Conservation (phyloP, 2,888 invertebrate species). For the Hydroisotoma schaefferi region DNA sequence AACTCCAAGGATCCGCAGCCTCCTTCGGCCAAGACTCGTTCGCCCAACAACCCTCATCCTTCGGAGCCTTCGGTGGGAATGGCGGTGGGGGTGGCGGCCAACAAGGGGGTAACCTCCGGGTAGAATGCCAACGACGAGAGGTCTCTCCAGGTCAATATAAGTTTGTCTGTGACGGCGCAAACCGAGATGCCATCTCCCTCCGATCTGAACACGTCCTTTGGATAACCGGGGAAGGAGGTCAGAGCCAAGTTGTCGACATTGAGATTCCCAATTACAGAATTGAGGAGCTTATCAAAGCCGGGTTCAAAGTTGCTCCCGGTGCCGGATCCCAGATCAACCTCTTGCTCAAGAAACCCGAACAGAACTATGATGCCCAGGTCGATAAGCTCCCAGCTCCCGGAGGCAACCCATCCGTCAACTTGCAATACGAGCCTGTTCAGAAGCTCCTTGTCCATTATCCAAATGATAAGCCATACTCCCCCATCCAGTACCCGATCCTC, state of each 20-base stretch:
- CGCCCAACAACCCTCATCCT: neutral
- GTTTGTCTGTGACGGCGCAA: conserved; percentile 29
- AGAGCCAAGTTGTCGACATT: conserved; percentile 26
- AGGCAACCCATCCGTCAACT: conserved; percentile 23
- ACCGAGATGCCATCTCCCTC: conserved; percentile 27
- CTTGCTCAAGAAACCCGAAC: conserved; percentile 32
- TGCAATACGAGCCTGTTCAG: conserved; percentile 34
- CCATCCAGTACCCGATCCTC: conserved; percentile 26
- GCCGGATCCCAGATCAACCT: conserved; percentile 29
- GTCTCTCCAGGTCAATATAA: conserved; percentile 19
- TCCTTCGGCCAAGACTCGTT: conserved; percentile 6
- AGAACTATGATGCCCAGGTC: conserved; percentile 33
- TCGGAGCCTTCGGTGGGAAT: conserved; percentile 8
- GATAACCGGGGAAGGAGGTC: conserved; percentile 19
- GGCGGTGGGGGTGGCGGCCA: conserved; percentile 5
- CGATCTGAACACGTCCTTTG: conserved; percentile 33
- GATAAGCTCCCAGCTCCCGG: conserved; percentile 15
- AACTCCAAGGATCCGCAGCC: conserved; percentile 14
- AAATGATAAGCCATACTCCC: conserved; percentile 34
- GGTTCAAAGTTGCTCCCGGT: conserved; percentile 20
- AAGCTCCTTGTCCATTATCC: conserved; percentile 33
- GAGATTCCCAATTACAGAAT: conserved; percentile 36
- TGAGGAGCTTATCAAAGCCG: conserved; percentile 35
- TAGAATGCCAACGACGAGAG: conserved; percentile 35
- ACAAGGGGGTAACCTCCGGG: conserved; percentile 7